Evolutionary conservation across 2,888 invertebrate genomes (phyloP).

Genomic region (Pteria penguin): DNA sequence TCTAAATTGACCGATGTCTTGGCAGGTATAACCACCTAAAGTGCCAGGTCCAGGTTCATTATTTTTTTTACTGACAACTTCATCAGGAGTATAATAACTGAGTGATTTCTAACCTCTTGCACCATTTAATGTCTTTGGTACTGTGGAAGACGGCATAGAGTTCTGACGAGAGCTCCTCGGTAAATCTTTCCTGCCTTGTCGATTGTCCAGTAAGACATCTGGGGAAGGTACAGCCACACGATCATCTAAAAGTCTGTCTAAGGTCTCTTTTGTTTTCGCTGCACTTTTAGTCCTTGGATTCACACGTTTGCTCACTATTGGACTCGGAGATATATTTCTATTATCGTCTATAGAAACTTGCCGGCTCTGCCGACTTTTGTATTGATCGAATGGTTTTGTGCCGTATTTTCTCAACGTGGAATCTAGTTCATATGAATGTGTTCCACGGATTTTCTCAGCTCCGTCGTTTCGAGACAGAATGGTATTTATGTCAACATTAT

Average conservation of each 20-base stretch:
- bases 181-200: too few relatives aligned
- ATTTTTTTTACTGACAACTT: too few relatives aligned
- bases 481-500: slow-evolving; percentile 41
- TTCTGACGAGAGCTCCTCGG: too few relatives aligned
- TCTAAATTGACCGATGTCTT: too few relatives aligned
- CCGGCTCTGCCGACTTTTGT: background rate
- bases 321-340: slow-evolving; percentile 8
- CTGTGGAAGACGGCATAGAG: too few relatives aligned
- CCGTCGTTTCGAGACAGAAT: slow-evolving; percentile 36
- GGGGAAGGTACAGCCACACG: too few relatives aligned
- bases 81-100: too few relatives aligned
- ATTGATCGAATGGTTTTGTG: slow-evolving; percentile 13
- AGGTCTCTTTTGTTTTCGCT: slow-evolving; percentile 43
- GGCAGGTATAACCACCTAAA: too few relatives aligned
- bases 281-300: slow-evolving; percentile 28
- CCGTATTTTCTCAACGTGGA: slow-evolving; percentile 39
- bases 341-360: background rate
- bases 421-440: slow-evolving; percentile 26
- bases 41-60: too few relatives aligned
- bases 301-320: background rate
- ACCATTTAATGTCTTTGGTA: too few relatives aligned
- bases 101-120: too few relatives aligned
- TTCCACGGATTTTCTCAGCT: slow-evolving; percentile 7
- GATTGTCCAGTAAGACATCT: too few relatives aligned
- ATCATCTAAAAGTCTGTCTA: slow-evolving; percentile 49